Base-by-base conservation (phyloP, 1,140 invertebrate species). In the Drosophila truncata region DNA sequence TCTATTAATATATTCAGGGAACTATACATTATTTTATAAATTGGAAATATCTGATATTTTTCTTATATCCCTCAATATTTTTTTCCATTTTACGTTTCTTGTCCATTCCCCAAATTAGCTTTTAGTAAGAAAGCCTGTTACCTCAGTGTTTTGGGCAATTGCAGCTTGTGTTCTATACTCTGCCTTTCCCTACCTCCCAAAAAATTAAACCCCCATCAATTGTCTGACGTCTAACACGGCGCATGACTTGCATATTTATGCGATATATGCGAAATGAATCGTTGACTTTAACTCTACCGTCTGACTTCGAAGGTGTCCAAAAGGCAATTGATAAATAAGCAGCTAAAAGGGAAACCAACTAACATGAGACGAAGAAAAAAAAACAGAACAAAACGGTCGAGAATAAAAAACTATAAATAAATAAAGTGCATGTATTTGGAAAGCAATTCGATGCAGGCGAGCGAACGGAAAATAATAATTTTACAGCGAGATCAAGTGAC, bases 191-290 rank as follows among this genome's bases (percentile, higher is more conserved):
- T 27, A 41, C 25, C 18, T 14, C 11, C 52, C 18, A 16, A 31
- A 65, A 31, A 31, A 33, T 25, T n/a, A 25, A 41, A 8, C 25
- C 35, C 37, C 47, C 46, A 37, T 52, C 60, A 54, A 71, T 64
- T 59, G 55, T 58, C 27, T 39, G 61, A 27, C 33, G 70, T 84
- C 67, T 78, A 78, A 78, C 73, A 74, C 39, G 75, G 75, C 70
- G 37, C 83, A 87, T 86, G 82, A 87, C 82, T 86, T 82, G 82
- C 82, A 86, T 86, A 79, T 82, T 74, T 79, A 82, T 74, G 82
- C n/a, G 78, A 54, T 73, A 81, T 81, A 66, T 85, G 82, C 78
- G 47, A 86, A 86, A 76, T 82, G 78, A 86, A 86, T 82, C 82
- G 83, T 86, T 86, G 67, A 77, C 69, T 72, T 71, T 27, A 69